Evolutionary conservation across 2,113 vertebrate genomes (phyloP), one percentile per base, ranked within the genome.

Genomic region (Callipepla squamata): DNA sequence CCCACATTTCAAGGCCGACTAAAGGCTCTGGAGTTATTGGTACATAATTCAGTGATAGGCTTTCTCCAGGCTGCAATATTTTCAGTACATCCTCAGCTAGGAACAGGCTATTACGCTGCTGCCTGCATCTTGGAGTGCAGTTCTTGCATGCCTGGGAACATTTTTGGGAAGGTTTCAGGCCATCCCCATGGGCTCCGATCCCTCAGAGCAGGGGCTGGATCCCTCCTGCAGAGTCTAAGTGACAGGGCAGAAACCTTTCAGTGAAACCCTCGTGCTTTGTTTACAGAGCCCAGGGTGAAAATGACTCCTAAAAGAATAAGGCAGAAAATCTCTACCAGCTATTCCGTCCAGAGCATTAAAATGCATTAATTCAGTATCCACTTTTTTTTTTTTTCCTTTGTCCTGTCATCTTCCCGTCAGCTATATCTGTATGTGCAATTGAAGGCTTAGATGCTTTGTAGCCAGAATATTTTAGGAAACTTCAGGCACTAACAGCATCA

Each of bases 11-110:
- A 81, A 86, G 87, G 77, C 93, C 88, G 77, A 72, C 80, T 95
- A 86, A 92, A 95, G 94, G 80, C 58, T 84, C 85, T 34, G 57
- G 87, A 92, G 90, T 93, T 96, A 95, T 92, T 92, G 94, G 92
- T 84, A 94, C 68, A 40, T 77, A 75, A 80, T 91, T 87, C 96
- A 75, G 79, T 18, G 48, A 40, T 50, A 25, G 76, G 58, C 80
- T 94, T 88, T 86, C 94, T 92, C 91, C 65, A 53, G 91, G 87
- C 93, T 67, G 7, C 85, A 78, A 78, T 95, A 94, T 90, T 91
- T 95, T 86, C 69, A 68, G 87, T 62, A 80, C 90, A 85, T 82
- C 23, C 22, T 51, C 5, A 26, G 1, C 47, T 53, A 34, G 23
- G 83, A 75, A 8, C 59, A 81, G 83, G 51, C 86, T 95, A 80